Percentiles rank a stretch among this genome's conserved stretches.
Conservation (phyloP, 2,113 vertebrate species). For the Podarcis muralis region DNA sequence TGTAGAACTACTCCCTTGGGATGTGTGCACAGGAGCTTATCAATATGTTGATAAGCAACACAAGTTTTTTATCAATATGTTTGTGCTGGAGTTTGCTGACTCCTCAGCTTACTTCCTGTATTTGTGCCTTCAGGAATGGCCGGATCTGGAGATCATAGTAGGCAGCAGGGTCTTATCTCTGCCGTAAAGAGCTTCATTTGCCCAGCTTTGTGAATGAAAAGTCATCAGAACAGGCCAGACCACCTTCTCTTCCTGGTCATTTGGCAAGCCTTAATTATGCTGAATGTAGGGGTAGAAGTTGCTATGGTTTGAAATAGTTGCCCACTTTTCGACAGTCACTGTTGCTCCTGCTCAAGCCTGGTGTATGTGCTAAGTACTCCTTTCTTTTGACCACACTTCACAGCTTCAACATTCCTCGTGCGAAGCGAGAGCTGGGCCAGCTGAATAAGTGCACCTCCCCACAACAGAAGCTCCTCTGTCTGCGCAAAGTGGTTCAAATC, state of each 20-base stretch:
- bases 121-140: not conserved
- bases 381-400: conserved; percentile 28
- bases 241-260: not conserved
- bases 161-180: not conserved
- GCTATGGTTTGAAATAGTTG: too few species aligned
- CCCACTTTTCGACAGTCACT: not conserved
- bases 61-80: not conserved
- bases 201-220: not conserved
- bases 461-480: conserved; percentile 92
- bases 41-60: too few species aligned
- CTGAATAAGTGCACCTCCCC: conserved; percentile 92
- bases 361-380: not conserved
- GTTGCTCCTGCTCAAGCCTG: not conserved
- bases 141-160: not conserved
- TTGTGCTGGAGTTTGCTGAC: not conserved
- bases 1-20: not conserved
- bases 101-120: too few species aligned
- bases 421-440: conserved; percentile 90
- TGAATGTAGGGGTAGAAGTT: not conserved
- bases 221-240: not conserved
- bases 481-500: conserved; percentile 85
- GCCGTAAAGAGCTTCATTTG: not conserved
- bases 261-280: not conserved
- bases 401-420: conserved; percentile 93
- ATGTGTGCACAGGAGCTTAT: not conserved